phyloP scores from a whole-genome alignment of 2,888 invertebrate genomes.

The Trichogramma evanescens region DNA sequence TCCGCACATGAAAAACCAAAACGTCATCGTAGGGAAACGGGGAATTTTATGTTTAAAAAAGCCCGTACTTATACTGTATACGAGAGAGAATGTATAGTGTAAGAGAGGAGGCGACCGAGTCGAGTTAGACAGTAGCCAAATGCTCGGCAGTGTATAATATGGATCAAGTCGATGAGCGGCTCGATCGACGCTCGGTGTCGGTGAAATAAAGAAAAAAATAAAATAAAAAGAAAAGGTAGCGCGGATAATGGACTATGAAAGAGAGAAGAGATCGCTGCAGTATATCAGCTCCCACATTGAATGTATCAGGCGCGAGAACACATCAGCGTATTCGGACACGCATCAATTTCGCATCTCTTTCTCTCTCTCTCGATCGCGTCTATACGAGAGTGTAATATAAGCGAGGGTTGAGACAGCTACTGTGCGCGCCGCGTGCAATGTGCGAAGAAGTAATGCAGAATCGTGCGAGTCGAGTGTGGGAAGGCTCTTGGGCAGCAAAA shows the following conservation, averaged over 20 bases:
- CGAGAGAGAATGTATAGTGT: too few relatives aligned
- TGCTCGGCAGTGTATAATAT: too few relatives aligned
- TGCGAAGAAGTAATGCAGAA: conserved; percentile 34
- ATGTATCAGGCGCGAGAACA: conserved; percentile 5
- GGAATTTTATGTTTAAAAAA: too few relatives aligned
- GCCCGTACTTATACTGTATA: too few relatives aligned
- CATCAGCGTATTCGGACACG: conserved; percentile 25
- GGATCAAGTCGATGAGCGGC: background rate
- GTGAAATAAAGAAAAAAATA: conserved; percentile 1
- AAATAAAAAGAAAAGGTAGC: conserved; percentile 14
- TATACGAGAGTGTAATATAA: too few relatives aligned
- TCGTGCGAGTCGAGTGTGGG: conserved; percentile 43
- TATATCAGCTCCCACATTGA: background rate
- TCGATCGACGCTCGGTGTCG: background rate
- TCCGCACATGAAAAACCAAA: too few relatives aligned
- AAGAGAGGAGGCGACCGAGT: too few relatives aligned
- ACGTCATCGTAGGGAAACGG: too few relatives aligned
- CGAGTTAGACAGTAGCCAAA: too few relatives aligned
- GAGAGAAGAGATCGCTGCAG: conserved; percentile 7
- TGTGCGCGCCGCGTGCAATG: background rate
- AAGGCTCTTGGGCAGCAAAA: conserved; percentile 22
- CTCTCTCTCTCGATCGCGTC: background rate
- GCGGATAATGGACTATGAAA: conserved; percentile 20
- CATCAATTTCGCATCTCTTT: conserved; percentile 41
- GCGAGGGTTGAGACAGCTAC: too few relatives aligned